Evolutionary conservation across 2,113 vertebrate genomes (phyloP).

Genomic region (Scartelaos histophorus): DNA sequence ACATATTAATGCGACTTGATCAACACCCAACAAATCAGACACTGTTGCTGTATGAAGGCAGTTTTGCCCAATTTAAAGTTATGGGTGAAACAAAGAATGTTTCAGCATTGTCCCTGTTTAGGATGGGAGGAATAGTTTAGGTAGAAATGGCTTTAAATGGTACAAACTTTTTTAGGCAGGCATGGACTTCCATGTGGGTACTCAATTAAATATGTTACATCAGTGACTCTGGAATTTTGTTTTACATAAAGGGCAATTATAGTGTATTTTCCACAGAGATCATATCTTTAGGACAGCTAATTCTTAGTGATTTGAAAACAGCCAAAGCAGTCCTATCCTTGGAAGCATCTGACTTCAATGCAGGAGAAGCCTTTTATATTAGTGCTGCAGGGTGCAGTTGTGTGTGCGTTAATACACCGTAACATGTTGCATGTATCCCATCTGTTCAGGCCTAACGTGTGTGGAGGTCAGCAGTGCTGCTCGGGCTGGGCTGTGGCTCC

Average conservation of each 20-base stretch:
- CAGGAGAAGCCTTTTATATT: conserved; percentile 15
- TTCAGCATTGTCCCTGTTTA: background rate
- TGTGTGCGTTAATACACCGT: conserved; percentile 28
- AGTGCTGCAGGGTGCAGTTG: conserved; percentile 10
- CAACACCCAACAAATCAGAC: background rate
- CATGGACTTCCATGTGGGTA: conserved; percentile 23
- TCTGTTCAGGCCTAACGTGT: conserved; percentile 87
- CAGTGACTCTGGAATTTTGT: conserved; percentile 55
- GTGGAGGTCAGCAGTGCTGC: conserved; percentile 93
- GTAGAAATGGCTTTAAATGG: background rate
- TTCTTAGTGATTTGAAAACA: conserved; percentile 49
- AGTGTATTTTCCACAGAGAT: conserved; percentile 54
- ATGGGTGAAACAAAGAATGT: background rate
- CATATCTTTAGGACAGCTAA: conserved; percentile 47
- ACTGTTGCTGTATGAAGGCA: background rate
- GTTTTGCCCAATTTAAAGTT: background rate
- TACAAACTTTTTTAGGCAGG: background rate
- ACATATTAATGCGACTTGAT: background rate
- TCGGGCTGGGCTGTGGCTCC: conserved; percentile 90
- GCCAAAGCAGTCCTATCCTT: conserved; percentile 36
- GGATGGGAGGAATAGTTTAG: background rate
- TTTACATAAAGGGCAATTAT: conserved; percentile 64
- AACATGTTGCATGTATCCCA: conserved; percentile 27
- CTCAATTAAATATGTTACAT: conserved; percentile 57
- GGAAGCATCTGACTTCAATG: conserved; percentile 19